These are phyloP conservation scores for Xenopus petersii DNA, from an alignment of 2,797 vertebrate species.

Conservation along the genomic window DNA sequence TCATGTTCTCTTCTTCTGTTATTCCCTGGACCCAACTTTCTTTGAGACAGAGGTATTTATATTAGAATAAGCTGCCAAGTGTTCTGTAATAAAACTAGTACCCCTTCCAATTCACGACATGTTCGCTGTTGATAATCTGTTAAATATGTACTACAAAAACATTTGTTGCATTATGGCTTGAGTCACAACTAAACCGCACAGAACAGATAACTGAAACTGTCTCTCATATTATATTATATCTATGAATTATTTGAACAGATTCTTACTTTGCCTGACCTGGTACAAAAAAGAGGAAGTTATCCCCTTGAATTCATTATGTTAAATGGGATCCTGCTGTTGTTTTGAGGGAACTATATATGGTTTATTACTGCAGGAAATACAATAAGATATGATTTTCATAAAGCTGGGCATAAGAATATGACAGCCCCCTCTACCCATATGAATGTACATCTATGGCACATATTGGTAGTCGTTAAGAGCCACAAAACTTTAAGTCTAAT, in stretches of 20 bases:
- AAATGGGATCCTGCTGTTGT: neutral
- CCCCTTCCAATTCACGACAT: slow-evolving; percentile 8
- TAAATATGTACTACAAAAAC: slow-evolving; percentile 29
- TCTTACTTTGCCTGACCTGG: neutral
- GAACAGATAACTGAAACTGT: neutral
- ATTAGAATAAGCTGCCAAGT: slow-evolving; percentile 1
- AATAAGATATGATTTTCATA: no score
- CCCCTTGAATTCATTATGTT: neutral
- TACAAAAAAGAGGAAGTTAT: neutral
- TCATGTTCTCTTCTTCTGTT: neutral
- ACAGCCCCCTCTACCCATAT: no score
- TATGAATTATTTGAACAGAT: neutral
- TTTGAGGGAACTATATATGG: neutral
- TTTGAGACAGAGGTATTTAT: neutral
- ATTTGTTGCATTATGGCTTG: slow-evolving; percentile 16
- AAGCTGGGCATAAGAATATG: no score
- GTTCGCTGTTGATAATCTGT: slow-evolving; percentile 29
- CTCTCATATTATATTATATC: neutral
- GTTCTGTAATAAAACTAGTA: slow-evolving; percentile 5
- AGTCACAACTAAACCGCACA: neutral
- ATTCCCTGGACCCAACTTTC: neutral
- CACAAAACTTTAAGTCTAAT: no score
- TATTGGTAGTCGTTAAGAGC: no score
- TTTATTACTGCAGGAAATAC: neutral
- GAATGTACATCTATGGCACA: no score